A percentile compares a stretch with the other conserved stretches of the same genome.
phyloP scores from a whole-genome alignment of 2,113 vertebrate species.

The Diadophis punctatus region DNA sequence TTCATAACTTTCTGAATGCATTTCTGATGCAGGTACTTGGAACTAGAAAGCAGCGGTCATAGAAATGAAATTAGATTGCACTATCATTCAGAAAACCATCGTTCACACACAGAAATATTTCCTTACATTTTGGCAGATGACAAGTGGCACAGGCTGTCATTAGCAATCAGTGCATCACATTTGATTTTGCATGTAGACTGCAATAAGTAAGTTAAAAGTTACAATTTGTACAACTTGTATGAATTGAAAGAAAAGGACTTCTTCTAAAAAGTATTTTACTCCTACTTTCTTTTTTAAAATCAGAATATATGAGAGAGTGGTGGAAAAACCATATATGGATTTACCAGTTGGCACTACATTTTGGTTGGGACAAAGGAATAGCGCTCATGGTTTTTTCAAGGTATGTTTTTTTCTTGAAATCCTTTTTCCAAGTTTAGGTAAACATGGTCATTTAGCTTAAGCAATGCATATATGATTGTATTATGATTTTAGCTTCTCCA shows the following conservation, averaged over 20 bases:
- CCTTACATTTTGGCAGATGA: constrained; percentile 93
- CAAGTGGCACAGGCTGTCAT: constrained; percentile 94
- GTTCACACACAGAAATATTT: constrained; percentile 90
- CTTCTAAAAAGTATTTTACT: background rate
- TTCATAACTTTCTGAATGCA: constrained; percentile 19
- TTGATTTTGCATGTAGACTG: constrained; percentile 91
- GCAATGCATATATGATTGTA: background rate
- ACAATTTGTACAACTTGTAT: constrained; percentile 12
- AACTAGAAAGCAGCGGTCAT: constrained; percentile 96
- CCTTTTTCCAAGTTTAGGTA: background rate
- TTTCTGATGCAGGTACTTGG: constrained; percentile 81
- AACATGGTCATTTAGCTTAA: background rate
- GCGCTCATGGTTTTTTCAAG: constrained; percentile 95
- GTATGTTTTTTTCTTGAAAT: constrained; percentile 61
- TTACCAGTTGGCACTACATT: constrained; percentile 85
- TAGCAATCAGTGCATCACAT: constrained; percentile 93
- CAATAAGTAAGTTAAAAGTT: constrained; percentile 81
- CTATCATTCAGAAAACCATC: constrained; percentile 84
- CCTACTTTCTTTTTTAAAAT: constrained; percentile 29
- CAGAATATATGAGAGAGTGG: constrained; percentile 96
- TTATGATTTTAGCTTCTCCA: background rate
- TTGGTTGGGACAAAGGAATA: constrained; percentile 95
- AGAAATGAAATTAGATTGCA: constrained; percentile 93
- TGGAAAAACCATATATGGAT: constrained; percentile 88
- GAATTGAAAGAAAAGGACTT: background rate